Evolutionary conservation across 2,113 vertebrate genomes (phyloP).

Genomic region (Dicaeum eximium): DNA sequence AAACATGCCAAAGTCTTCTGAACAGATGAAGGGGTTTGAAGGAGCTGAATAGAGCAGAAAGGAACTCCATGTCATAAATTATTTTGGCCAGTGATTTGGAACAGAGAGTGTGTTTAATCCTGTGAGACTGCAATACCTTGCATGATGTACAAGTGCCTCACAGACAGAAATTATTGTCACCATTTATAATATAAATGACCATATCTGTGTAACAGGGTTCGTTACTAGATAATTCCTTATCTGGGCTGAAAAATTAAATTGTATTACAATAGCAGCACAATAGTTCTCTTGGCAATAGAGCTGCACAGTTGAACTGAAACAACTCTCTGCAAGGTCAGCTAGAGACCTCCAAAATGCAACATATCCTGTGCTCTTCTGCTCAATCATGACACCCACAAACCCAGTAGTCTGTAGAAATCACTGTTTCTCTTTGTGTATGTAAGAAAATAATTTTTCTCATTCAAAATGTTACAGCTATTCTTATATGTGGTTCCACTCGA

Average conservation of each 20-base stretch:
- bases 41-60: not conserved
- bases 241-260: constrained; percentile 28
- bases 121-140: not conserved
- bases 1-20: not conserved
- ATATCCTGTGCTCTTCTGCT: not conserved
- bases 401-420: not conserved
- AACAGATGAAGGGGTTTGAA: not conserved
- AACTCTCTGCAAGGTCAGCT: not conserved
- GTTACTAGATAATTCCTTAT: not conserved
- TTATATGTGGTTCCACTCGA: not conserved
- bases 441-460: not conserved
- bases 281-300: not conserved
- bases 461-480: not conserved
- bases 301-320: not conserved
- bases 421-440: not conserved
- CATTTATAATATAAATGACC: constrained; percentile 34
- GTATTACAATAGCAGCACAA: not conserved
- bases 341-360: not conserved
- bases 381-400: not conserved
- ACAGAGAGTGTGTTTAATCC: not conserved
- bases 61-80: not conserved
- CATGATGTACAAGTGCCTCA: not conserved
- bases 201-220: not conserved
- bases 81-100: not conserved
- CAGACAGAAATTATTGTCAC: not conserved